Evolutionary conservation across 2,113 vertebrate species (phyloP).

Genomic region (Mirounga angustirostris): DNA sequence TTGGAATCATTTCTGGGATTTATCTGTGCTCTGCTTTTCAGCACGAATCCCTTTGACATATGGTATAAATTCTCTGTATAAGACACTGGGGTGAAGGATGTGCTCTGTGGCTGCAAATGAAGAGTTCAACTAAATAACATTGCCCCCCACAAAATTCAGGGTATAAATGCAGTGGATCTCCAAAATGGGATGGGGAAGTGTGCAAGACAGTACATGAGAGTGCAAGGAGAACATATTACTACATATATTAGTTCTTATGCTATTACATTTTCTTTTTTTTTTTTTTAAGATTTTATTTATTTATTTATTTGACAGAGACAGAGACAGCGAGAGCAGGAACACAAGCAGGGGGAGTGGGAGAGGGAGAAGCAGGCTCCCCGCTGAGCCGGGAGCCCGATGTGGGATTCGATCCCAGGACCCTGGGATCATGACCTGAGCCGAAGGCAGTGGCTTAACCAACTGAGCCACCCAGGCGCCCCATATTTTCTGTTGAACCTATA

Average conservation of each 20-base stretch:
- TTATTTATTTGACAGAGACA: too few species aligned
- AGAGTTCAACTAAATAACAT: background rate
- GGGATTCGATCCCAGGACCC: too few species aligned
- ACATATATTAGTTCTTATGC: background rate
- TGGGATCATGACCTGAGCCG: too few species aligned
- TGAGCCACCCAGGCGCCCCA: too few species aligned
- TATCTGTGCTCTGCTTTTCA: background rate
- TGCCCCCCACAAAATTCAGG: background rate
- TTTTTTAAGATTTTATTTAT: too few species aligned
- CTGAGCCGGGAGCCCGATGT: too few species aligned
- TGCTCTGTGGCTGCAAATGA: background rate
- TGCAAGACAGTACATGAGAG: background rate
- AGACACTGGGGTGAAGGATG: background rate
- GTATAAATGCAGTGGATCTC: background rate
- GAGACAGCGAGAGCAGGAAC: too few species aligned
- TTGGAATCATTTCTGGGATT: background rate
- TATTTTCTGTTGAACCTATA: background rate
- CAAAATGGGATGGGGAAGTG: background rate
- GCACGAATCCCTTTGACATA: background rate
- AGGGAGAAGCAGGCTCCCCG: too few species aligned
- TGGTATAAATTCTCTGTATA: background rate
- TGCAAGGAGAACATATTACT: background rate
- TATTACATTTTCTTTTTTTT: constrained; percentile 1
- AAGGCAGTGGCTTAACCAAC: too few species aligned
- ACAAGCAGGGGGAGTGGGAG: too few species aligned